Base-by-base conservation (phyloP, 2,888 invertebrate species). In the Amphipoea oculea region DNA sequence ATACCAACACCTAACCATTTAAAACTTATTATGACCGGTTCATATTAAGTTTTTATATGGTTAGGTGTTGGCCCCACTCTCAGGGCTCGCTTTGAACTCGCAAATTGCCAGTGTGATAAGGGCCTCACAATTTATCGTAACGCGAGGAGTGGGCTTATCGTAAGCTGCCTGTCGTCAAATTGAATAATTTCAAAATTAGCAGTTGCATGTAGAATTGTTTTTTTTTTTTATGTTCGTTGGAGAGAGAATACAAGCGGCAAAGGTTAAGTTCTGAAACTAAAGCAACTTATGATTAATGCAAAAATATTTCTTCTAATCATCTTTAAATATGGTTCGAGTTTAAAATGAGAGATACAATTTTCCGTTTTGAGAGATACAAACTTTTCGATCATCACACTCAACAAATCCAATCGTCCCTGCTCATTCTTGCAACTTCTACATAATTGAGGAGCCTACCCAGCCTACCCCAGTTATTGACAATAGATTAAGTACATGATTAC, bases 401-500 rank as follows among this genome's bases (percentile, higher is more conserved):
- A 60, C 42, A 42, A 48, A 57, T 17, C 20, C 17, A 45, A 57
- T 40, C 7, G 12, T 7, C 23, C n/a, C 40, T 63, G 4, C 14
- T 23, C 2, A 14, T 48, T 40, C 40, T 72, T 29, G 54, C 40
- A 66, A 60, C 57, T 57, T 42, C 14, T 60, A 54, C 40, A 81
- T 42, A 60, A 66, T 60, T 12, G 14, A 73, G 29, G 66, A 60
- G 29, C 29, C n/a, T 45, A 14, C 42, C 14, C 17, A 70, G 36
- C 9, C 14, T 66, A 60, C 60, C 42, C 40, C 4, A 65, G 57
- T 63, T 73, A 78, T 73, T 29, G 72, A 42, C 29, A 62, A 75
- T 54, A 75, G 66, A 78, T 72, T 83, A 76, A 67, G 40, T 45
- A 65, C 54, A 74, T 78, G 67, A 83, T 83, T 72, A 62, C n/a